Evolutionary conservation across 1,140 invertebrate species (phyloP).

Genomic region (Nautilus pompilius): DNA sequence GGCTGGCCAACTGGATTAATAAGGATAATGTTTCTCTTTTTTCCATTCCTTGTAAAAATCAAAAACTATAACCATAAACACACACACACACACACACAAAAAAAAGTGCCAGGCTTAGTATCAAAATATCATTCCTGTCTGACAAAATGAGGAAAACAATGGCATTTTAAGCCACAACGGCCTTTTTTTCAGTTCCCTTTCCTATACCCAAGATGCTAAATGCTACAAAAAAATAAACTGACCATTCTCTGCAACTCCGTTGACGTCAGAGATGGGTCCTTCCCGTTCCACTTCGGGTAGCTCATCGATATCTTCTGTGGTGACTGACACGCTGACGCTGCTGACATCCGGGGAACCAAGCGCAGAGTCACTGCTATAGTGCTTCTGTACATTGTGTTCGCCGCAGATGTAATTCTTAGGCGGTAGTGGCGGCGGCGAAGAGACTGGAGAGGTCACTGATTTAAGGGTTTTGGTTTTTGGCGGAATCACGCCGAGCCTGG

Average conservation of each 20-base stretch:
- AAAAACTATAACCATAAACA: no score
- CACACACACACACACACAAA: no score
- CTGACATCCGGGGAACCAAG: constrained; percentile 35
- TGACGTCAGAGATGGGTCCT: constrained; percentile 11
- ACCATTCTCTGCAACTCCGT: constrained; percentile 5
- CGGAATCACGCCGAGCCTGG: constrained; percentile 8
- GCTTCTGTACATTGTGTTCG: constrained; percentile 7
- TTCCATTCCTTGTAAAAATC: no score
- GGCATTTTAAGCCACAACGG: no score
- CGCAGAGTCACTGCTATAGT: constrained; percentile 41
- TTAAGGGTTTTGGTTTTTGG: constrained; percentile 14
- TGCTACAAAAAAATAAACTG: no score
- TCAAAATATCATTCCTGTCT: no score
- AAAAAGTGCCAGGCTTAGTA: no score
- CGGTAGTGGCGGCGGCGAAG: constrained; percentile 17
- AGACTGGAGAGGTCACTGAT: constrained; percentile 5
- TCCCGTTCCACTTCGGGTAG: constrained; percentile 20
- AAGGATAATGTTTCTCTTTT: no score
- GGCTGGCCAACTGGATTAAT: no score
- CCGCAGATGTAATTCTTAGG: constrained; percentile 17
- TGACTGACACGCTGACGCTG: constrained; percentile 15
- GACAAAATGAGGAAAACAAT: no score
- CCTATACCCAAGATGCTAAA: no score
- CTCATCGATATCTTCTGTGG: constrained; percentile 28
- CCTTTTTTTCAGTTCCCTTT: no score